Evolutionary conservation across 2,113 vertebrate species (phyloP).

Genomic region (Cyprinodon variegatus): DNA sequence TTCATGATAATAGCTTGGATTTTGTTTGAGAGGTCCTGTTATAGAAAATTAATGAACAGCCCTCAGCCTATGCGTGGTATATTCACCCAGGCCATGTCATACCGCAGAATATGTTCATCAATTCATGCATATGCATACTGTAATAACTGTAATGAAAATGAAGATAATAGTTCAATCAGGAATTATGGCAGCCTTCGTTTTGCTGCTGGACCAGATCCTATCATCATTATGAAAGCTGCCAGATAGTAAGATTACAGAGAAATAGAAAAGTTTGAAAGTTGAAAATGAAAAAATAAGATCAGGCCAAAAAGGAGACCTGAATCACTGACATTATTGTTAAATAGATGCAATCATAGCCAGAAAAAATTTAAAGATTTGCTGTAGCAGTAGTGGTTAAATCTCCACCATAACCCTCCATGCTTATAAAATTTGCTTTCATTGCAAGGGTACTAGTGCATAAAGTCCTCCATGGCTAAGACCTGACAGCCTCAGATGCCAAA

Average conservation of each 20-base stretch:
- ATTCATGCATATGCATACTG: conserved; percentile 59
- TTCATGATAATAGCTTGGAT: conserved; percentile 17
- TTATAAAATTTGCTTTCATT: conserved; percentile 78
- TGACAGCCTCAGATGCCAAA: conserved; percentile 80
- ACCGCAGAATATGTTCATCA: conserved; percentile 57
- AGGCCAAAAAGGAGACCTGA: conserved; percentile 36
- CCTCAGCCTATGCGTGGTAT: conserved; percentile 28
- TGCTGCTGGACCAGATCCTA: conserved; percentile 57
- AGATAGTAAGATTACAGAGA: conserved; percentile 31
- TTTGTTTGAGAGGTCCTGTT: conserved; percentile 31
- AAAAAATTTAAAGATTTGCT: conserved; percentile 72
- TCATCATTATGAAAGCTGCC: conserved; percentile 66
- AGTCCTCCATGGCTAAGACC: conserved; percentile 73
- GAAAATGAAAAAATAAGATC: conserved; percentile 41
- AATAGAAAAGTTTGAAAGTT: conserved; percentile 25
- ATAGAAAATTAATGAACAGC: conserved; percentile 43
- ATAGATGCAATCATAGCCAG: conserved; percentile 71
- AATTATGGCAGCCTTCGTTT: conserved; percentile 62
- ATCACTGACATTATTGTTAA: conserved; percentile 72
- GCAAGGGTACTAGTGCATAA: conserved; percentile 77
- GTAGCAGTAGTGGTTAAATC: conserved; percentile 78
- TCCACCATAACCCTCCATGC: conserved; percentile 74
- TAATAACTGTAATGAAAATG: conserved; percentile 71
- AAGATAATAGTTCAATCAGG: conserved; percentile 58
- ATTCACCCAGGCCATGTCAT: conserved; percentile 38